phyloP scores from a whole-genome alignment of 1,140 invertebrate species.

The Conopomorpha cramerella region DNA sequence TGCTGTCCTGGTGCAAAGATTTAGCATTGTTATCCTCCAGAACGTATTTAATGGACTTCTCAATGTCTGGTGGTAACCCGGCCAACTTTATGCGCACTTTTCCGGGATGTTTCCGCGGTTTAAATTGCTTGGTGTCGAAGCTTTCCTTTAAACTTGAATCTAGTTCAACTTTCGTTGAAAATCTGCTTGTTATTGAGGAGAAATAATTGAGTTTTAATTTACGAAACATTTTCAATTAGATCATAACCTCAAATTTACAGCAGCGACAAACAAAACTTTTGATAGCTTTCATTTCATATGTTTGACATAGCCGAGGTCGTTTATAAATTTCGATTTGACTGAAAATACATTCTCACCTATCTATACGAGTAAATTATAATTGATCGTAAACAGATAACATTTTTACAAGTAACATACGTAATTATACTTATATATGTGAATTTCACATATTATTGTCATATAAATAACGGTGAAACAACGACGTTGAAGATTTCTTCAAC shows the following conservation, averaged over 20 bases:
- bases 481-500: no score
- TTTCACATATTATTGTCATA: no score
- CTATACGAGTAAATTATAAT: no score
- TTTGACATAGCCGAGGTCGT: no score
- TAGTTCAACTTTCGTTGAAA: conserved; percentile 52
- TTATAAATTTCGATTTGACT: no score
- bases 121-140: conserved; percentile 63
- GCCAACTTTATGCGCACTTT: conserved; percentile 52
- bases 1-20: conserved; percentile 53
- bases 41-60: conserved; percentile 55
- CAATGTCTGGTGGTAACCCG: conserved; percentile 63
- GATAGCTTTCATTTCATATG: no score
- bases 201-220: conserved; percentile 21
- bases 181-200: conserved; percentile 18
- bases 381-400: no score
- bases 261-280: no score
- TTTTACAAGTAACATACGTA: no score
- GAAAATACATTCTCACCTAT: no score
- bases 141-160: conserved; percentile 53
- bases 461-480: no score
- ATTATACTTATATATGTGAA: no score
- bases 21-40: conserved; percentile 62
- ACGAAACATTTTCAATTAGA: conserved; percentile 27
- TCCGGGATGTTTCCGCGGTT: conserved; percentile 73
- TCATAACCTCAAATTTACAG: neutral